Percentiles rank a stretch among this genome's conserved stretches.
These are phyloP conservation scores for Peromyscus californicus DNA, from an alignment of 2,113 vertebrate genomes.

Conservation along the genomic window DNA sequence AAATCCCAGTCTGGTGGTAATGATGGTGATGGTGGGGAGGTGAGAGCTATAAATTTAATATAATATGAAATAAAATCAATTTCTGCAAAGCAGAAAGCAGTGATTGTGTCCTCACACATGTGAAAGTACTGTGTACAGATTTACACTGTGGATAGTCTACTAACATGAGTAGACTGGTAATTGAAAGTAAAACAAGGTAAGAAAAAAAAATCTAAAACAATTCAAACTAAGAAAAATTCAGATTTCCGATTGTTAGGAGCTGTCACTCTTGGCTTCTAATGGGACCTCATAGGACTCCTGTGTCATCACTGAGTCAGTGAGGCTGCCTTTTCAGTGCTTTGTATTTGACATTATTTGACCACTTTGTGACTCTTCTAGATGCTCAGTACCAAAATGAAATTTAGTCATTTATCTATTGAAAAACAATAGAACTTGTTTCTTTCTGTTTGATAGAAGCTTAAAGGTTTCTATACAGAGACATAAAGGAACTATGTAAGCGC, in stretches of 20 bases:
- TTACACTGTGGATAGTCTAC: not conserved
- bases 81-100: not conserved
- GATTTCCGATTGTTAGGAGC: not conserved
- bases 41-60: not conserved
- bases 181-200: constrained; percentile 21
- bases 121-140: not conserved
- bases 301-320: not conserved
- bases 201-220: constrained; percentile 18
- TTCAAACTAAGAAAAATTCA: not conserved
- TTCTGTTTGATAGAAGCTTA: not conserved
- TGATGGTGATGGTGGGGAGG: not conserved
- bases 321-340: not conserved
- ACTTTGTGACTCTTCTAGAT: not conserved
- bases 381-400: constrained; percentile 5
- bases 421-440: constrained; percentile 2
- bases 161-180: not conserved
- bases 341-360: not conserved
- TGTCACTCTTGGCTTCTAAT: not conserved
- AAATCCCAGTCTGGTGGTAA: not conserved
- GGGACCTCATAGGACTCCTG: not conserved
- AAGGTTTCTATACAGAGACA: not conserved
- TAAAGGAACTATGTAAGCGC: not conserved
- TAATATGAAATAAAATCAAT: not conserved
- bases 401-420: constrained; percentile 37
- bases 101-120: not conserved